Percentiles rank a stretch among this genome's conserved stretches.
Evolutionary conservation across 2,797 vertebrate genomes (phyloP).

Genomic region (Perodicticus potto): DNA sequence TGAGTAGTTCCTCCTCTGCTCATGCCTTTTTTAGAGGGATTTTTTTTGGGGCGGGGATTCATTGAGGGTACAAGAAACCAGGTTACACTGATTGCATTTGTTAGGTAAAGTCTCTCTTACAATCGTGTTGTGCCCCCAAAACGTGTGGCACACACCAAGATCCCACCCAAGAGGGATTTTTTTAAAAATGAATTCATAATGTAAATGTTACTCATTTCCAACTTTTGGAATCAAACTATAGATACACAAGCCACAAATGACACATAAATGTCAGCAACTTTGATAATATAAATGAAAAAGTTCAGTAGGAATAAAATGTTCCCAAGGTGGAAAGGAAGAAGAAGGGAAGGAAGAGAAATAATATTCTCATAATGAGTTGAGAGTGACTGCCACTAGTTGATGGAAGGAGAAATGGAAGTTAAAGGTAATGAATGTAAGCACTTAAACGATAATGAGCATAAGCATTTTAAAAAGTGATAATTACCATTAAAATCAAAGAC

Average conservation of each 20-base stretch:
- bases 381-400: background rate
- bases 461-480: background rate
- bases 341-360: background rate
- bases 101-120: too few species aligned
- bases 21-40: too few species aligned
- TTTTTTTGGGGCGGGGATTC: too few species aligned
- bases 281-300: background rate
- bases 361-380: background rate
- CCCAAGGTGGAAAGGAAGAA: background rate
- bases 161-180: too few species aligned
- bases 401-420: background rate
- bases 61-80: too few species aligned
- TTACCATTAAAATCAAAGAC: conserved; percentile 10
- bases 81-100: too few species aligned
- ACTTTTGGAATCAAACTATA: background rate
- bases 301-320: background rate
- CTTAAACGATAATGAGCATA: background rate
- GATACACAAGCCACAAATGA: background rate
- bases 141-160: too few species aligned
- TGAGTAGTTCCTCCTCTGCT: too few species aligned
- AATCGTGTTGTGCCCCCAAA: too few species aligned
- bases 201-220: background rate
- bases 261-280: background rate
- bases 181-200: background rate
- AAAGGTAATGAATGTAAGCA: background rate